Conservation (phyloP, 1,140 invertebrate species). For the Pseudobourletiella spinata region DNA sequence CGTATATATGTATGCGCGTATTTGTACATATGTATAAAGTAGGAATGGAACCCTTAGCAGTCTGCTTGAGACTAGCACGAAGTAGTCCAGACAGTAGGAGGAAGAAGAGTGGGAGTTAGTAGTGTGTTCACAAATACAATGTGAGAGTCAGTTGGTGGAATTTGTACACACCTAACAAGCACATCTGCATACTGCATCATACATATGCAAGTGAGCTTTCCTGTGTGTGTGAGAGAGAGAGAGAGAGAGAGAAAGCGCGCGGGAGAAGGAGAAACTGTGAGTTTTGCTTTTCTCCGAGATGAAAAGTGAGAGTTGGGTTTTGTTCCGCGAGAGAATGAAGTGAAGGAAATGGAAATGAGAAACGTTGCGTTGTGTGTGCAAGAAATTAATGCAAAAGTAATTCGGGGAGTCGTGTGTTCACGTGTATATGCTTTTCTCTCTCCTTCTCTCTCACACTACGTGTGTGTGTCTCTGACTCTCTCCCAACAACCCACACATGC, state of each 20-base stretch:
- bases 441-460: not conserved
- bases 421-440: not conserved
- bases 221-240: conserved; percentile 9
- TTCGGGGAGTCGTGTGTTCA: conserved; percentile 21
- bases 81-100: no score
- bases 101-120: no score
- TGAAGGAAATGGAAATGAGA: conserved; percentile 33
- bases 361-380: conserved; percentile 27
- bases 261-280: no score
- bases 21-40: no score
- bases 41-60: no score
- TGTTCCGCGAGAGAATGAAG: not conserved
- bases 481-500: no score
- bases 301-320: conserved; percentile 8
- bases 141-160: no score
- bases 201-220: conserved; percentile 10
- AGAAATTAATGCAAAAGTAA: conserved; percentile 37
- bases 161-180: no score
- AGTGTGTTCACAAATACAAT: no score
- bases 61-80: no score
- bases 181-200: conserved; percentile 2
- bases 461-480: no score
- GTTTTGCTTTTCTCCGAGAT: conserved; percentile 7
- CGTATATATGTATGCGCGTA: no score
- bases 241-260: conserved; percentile 9